Evolutionary conservation across 2,888 invertebrate genomes (phyloP), one percentile per base, ranked within the genome.

Genomic region (Gastrophysa polygoni): DNA sequence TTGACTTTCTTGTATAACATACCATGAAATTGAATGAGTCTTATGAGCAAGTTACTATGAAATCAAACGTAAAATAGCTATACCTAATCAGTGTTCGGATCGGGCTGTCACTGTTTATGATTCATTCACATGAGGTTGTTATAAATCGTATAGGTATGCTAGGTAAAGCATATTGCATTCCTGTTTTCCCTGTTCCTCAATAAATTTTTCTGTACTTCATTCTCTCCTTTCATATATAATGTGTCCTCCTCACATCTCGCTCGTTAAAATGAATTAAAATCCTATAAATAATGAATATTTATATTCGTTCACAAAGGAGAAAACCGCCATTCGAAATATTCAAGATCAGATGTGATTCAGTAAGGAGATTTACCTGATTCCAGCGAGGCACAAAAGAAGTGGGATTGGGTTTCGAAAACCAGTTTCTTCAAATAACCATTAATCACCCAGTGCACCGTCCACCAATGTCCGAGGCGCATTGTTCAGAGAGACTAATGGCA

Each of bases 401-500:
- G 63, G 59, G 51, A 63, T 59, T 59, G 47, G 38, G 57, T 52
- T 63, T 59, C 51, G 47, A 32, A 61, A 57, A 63, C 63, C 57
- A 56, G 63, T 63, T 63, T 47, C 59, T 57, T 60, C 61, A 63
- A 63, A 75, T 71, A 73, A 68, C 67, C 74, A 74, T 77, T 76
- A 77, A 76, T 76, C 77, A 75, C 67, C 67, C 32, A 68, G 68
- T 67, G 64, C 71, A 67, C 70, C 70, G 61, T 63, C 64, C 62
- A 65, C 76, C 75, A 74, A 75, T 73, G 74, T 73, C 71, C 68
- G 70, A 69, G 71, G 72, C 69, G 73, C 75, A 76, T 75, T 77
- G 75, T 74, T 73, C 65, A 71, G 68, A 61, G 67, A 76, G 77
- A 77, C 75, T 75, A 74, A 77, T 76, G 76, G 71, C 69, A 71